These are phyloP conservation scores for Drosophila insularis DNA, from an alignment of 1,140 invertebrate species.

Conservation along the genomic window DNA sequence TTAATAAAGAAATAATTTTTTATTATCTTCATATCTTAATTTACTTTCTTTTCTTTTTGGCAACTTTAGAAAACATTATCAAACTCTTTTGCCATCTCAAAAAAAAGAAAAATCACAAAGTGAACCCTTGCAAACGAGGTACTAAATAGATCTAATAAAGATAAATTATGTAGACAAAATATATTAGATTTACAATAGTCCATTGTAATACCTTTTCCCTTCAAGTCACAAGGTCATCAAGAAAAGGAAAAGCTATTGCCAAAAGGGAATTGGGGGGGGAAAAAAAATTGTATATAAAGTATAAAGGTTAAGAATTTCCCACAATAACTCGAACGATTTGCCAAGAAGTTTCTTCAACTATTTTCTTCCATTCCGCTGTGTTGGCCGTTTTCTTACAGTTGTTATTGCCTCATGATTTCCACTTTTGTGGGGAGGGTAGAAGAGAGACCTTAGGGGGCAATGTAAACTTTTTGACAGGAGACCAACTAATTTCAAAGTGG, in stretches of 20 bases:
- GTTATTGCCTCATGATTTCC: slow-evolving; percentile 42
- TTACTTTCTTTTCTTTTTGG: neutral
- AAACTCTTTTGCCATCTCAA: neutral
- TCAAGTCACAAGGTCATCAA: neutral
- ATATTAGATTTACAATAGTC: neutral
- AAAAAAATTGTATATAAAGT: neutral
- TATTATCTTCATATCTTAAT: neutral
- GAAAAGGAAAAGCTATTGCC: neutral
- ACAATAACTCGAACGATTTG: slow-evolving; percentile 14
- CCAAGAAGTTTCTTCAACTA: slow-evolving; percentile 11
- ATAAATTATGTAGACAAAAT: neutral
- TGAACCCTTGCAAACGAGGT: neutral
- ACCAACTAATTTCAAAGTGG: slow-evolving; percentile 49
- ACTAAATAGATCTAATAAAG: slow-evolving; percentile 2
- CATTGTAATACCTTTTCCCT: neutral
- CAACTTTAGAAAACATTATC: neutral
- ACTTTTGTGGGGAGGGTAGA: neutral
- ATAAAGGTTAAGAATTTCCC: slow-evolving; percentile 16
- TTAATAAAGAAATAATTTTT: too few species aligned
- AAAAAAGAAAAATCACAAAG: neutral
- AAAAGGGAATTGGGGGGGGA: neutral
- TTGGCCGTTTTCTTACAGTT: slow-evolving; percentile 21
- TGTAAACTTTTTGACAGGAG: slow-evolving; percentile 43
- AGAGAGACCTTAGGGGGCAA: slow-evolving; percentile 11
- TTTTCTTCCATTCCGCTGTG: neutral